Conservation (phyloP, 2,797 vertebrate genomes). For the Eleutherodactylus coqui region DNA sequence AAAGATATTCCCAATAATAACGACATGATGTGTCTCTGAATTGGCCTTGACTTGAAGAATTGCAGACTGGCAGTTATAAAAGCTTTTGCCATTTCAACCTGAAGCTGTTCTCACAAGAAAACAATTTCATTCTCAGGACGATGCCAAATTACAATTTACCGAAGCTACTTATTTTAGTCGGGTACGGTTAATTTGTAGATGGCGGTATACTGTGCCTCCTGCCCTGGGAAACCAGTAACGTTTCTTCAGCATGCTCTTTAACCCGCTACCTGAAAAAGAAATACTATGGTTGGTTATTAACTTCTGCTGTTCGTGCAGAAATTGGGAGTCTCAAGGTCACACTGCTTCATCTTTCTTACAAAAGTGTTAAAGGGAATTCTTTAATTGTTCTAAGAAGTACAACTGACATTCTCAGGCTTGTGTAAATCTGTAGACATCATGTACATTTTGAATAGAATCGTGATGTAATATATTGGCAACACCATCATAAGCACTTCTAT, state of each 20-base stretch:
- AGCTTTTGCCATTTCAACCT: not conserved
- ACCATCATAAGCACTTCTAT: not conserved
- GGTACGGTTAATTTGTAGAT: slow-evolving; percentile 24
- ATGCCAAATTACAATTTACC: slow-evolving; percentile 4
- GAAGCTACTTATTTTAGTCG: slow-evolving; percentile 17
- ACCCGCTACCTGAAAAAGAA: not conserved
- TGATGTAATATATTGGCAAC: no score
- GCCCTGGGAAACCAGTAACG: not conserved
- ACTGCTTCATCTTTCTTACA: not conserved
- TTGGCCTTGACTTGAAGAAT: not conserved
- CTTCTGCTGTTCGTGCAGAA: not conserved
- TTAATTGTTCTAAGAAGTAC: not conserved
- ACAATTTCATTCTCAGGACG: slow-evolving; percentile 26
- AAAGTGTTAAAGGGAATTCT: not conserved
- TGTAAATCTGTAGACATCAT: not conserved
- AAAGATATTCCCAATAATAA: not conserved
- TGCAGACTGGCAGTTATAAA: not conserved
- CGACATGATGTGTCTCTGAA: not conserved
- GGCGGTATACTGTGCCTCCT: not conserved
- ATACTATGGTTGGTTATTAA: not conserved
- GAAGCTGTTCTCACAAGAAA: slow-evolving; percentile 1
- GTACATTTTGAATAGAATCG: not conserved
- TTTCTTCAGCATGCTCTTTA: not conserved
- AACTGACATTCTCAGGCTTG: not conserved
- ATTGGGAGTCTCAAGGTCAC: slow-evolving; percentile 32